Conservation (phyloP, 2,113 vertebrate species). For the Chaetorhynchus papuensis region DNA sequence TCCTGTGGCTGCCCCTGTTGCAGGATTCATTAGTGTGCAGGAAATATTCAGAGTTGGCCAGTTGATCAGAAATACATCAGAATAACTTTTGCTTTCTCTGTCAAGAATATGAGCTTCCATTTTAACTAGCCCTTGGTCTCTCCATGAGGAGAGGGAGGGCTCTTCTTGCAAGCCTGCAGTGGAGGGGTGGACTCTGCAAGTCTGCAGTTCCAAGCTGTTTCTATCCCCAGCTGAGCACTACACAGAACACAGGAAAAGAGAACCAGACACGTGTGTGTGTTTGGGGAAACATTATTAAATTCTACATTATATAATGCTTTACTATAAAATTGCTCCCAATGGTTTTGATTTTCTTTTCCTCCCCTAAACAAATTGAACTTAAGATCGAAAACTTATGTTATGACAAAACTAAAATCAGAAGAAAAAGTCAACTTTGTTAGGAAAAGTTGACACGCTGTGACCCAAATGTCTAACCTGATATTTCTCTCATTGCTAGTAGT, state of each 20-base stretch:
- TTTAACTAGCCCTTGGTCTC: neutral
- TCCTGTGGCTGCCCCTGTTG: neutral
- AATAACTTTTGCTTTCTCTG: neutral
- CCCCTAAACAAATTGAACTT: neutral
- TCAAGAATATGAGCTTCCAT: neutral
- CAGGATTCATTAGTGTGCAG: neutral
- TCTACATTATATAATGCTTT: neutral
- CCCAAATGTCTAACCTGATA: slow-evolving; percentile 35
- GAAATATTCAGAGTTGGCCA: neutral
- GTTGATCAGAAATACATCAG: neutral
- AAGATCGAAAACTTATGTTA: neutral
- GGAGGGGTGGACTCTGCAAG: neutral
- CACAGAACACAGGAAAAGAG: neutral
- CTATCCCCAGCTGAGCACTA: neutral
- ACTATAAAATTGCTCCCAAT: neutral
- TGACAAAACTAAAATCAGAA: neutral
- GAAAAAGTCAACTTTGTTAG: slow-evolving; percentile 14
- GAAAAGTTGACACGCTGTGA: neutral
- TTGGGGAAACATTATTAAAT: neutral
- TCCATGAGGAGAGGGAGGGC: neutral
- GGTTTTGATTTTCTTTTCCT: neutral
- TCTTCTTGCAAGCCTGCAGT: neutral
- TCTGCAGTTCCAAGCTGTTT: neutral
- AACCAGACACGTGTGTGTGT: neutral
- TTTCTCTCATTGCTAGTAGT: neutral